Conservation (phyloP, 1,140 invertebrate genomes). For the Ridgeia piscesae region DNA sequence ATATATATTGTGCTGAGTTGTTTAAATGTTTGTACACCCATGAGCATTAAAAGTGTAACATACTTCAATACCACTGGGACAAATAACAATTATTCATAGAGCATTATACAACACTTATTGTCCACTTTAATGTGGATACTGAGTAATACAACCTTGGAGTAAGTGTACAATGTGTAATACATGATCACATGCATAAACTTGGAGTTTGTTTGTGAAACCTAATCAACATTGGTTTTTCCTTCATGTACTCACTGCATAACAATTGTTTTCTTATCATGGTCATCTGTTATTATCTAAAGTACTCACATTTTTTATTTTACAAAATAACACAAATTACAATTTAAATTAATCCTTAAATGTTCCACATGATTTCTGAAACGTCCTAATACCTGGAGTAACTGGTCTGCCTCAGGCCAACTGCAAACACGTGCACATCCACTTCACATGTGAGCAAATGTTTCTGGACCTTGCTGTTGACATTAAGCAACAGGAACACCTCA, state of each 20-base stretch:
- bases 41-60: too few species aligned
- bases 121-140: too few species aligned
- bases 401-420: neutral
- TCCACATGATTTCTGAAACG: neutral
- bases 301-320: neutral
- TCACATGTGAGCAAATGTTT: neutral
- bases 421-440: neutral
- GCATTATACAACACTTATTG: too few species aligned
- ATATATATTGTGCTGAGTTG: neutral
- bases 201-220: too few species aligned
- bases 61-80: too few species aligned
- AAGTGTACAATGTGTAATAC: too few species aligned
- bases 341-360: neutral
- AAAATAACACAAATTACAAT: neutral
- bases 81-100: too few species aligned
- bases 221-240: too few species aligned
- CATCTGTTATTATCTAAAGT: neutral
- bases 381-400: neutral
- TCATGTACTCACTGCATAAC: too few species aligned
- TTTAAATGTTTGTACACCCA: too few species aligned
- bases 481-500: neutral
- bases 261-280: neutral
- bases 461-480: neutral
- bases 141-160: too few species aligned
- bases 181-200: too few species aligned